Evolutionary conservation across 2,888 invertebrate species (phyloP).

Genomic region (Plebejus anna): DNA sequence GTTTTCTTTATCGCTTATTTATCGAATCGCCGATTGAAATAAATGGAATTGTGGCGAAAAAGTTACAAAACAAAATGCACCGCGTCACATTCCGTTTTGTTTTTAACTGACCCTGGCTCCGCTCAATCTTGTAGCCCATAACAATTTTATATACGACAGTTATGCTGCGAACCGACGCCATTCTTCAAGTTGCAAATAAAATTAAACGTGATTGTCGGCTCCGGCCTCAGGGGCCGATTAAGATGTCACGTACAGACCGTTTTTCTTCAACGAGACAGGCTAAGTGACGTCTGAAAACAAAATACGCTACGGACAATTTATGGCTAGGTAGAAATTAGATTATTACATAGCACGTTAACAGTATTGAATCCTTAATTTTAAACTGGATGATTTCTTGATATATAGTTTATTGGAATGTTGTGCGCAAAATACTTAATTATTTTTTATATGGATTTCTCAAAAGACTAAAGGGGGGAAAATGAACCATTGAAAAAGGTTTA

Average conservation of each 20-base stretch:
- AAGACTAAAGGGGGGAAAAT: too few species aligned
- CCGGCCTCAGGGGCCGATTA: conserved; percentile 46
- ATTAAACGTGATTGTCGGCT: conserved; percentile 31
- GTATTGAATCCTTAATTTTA: neutral
- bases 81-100: neutral
- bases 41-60: neutral
- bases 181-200: conserved; percentile 32
- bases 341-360: conserved; percentile 23
- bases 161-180: conserved; percentile 28
- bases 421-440: too few species aligned
- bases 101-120: neutral
- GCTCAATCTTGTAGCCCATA: conserved; percentile 5
- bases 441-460: too few species aligned
- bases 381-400: too few species aligned
- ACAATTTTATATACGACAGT: conserved; percentile 28
- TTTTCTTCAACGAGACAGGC: conserved; percentile 46
- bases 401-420: too few species aligned
- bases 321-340: conserved; percentile 31
- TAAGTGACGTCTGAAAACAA: conserved; percentile 44
- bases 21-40: too few species aligned
- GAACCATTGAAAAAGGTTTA: too few species aligned
- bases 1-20: too few species aligned
- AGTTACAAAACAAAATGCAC: neutral
- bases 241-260: conserved; percentile 60
- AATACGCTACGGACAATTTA: conserved; percentile 37